Percentiles rank a stretch among this genome's conserved stretches.
Evolutionary conservation across 1,140 invertebrate species (phyloP).

Genomic region (Arctopsyche grandis): DNA sequence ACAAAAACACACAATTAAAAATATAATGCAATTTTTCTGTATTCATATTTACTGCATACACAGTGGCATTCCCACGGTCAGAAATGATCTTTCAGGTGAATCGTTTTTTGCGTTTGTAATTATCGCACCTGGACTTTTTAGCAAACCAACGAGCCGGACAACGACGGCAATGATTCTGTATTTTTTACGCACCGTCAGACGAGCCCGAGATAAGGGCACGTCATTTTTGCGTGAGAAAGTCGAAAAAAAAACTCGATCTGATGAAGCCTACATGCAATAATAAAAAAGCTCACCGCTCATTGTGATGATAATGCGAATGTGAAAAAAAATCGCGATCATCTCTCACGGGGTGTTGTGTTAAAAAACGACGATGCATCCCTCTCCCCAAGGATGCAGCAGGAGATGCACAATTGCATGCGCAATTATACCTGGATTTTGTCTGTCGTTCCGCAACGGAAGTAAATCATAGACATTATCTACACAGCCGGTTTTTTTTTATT

Average conservation of each 20-base stretch:
- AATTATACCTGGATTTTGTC: slow-evolving; percentile 52
- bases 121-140: slow-evolving; percentile 30
- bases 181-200: slow-evolving; percentile 34
- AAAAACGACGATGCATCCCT: slow-evolving; percentile 28
- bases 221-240: slow-evolving; percentile 50
- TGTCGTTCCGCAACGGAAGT: slow-evolving; percentile 47
- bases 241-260: slow-evolving; percentile 50
- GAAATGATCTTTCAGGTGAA: too few relatives aligned
- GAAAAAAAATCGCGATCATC: slow-evolving; percentile 38
- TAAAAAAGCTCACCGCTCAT: slow-evolving; percentile 9
- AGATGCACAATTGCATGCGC: slow-evolving; percentile 35
- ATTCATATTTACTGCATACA: too few relatives aligned
- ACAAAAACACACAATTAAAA: too few relatives aligned
- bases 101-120: not conserved
- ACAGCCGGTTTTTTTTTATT: slow-evolving; percentile 8
- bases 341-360: slow-evolving; percentile 20
- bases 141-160: slow-evolving; percentile 25
- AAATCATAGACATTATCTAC: slow-evolving; percentile 51
- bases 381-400: not conserved
- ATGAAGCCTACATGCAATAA: not conserved
- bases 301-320: slow-evolving; percentile 14
- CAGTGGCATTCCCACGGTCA: too few relatives aligned
- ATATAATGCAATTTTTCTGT: too few relatives aligned
- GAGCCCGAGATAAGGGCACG: slow-evolving; percentile 22
- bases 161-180: not conserved